Base-by-base conservation (phyloP, 2,888 invertebrate species). In the Melanotus villosus region DNA sequence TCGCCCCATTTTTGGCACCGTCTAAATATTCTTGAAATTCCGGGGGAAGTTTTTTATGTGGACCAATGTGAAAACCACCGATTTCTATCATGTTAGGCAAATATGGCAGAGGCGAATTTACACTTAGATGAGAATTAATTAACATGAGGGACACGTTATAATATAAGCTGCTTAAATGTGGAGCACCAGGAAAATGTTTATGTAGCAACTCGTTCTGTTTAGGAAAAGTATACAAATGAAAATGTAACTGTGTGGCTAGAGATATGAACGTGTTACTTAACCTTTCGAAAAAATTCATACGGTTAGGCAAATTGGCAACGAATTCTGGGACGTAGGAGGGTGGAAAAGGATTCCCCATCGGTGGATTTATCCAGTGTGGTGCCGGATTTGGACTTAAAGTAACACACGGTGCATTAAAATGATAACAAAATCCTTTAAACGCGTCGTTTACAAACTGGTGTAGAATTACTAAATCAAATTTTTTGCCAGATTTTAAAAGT, bases 301-400 rank as follows among this genome's bases (percentile, higher is more conserved):
- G 32, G 1, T 18, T n/a, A 0, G 62, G 14, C 6, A 32, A 30
- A 1, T 45, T 26, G 3, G 56, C n/a, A 5, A 32, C 84, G 9
- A 82, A 82, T 47, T 86, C 85, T 0, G 87, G 86, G 32, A 87
- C 84, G 77, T 84, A 86, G 0, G 87, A 84, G 78, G 84, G 85
- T 0, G 86, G 84, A 0, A 80, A 80, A 0, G 86, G 82, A 43
- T 84, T 76, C 0, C 87, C 87, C 81, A 85, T 82, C 73, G 84
- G 82, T 64, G 84, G 83, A 57, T 85, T 85, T 76, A 85, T 83
- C 74, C 83, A 83, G 54, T 82, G 81, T 54, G 82, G 81, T 60
- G 82, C 82, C 16, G 83, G 84, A 14, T 68, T 34, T 0, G 73
- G 85, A 75, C 84, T 84, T 2, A 82, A 70, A 0, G 77, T 32